These are phyloP conservation scores for Anolis apletophallus DNA, from an alignment of 2,797 vertebrate genomes.

Conservation along the genomic window DNA sequence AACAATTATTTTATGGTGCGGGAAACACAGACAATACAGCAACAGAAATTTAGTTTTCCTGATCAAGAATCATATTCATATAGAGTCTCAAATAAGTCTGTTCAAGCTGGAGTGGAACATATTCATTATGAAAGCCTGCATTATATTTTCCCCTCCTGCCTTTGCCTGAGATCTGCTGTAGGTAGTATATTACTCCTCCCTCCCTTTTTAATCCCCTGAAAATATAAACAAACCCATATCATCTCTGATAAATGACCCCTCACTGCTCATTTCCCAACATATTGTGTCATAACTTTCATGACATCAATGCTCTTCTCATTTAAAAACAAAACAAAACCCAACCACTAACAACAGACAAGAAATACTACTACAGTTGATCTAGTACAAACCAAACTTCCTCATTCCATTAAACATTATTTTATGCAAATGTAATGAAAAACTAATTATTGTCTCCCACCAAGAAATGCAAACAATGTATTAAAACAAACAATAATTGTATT, in stretches of 20 bases:
- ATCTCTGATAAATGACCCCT: conserved; percentile 13
- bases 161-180: conserved; percentile 18
- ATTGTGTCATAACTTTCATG: conserved; percentile 25
- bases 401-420: conserved; percentile 61
- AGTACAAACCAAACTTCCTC: conserved; percentile 44
- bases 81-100: conserved; percentile 47
- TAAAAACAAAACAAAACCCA: conserved; percentile 14
- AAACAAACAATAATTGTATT: conserved; percentile 76
- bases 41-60: conserved; percentile 57
- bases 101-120: conserved; percentile 52
- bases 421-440: conserved; percentile 74
- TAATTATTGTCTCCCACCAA: conserved; percentile 73
- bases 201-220: conserved; percentile 11
- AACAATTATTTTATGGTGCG: conserved; percentile 56
- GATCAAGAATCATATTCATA: conserved; percentile 50
- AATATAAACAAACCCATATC: conserved; percentile 20
- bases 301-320: conserved; percentile 33
- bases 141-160: conserved; percentile 49
- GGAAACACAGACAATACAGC: conserved; percentile 50
- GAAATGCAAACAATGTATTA: conserved; percentile 65
- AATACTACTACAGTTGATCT: conserved; percentile 24
- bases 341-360: neutral
- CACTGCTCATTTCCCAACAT: conserved; percentile 15
- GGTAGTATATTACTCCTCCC: conserved; percentile 1
- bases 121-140: conserved; percentile 62